A percentile compares a stretch with the other conserved stretches of the same genome.
Evolutionary conservation across 92 coral and sea anemone species (phyloP).

Genomic region (Heteractis magnifica): DNA sequence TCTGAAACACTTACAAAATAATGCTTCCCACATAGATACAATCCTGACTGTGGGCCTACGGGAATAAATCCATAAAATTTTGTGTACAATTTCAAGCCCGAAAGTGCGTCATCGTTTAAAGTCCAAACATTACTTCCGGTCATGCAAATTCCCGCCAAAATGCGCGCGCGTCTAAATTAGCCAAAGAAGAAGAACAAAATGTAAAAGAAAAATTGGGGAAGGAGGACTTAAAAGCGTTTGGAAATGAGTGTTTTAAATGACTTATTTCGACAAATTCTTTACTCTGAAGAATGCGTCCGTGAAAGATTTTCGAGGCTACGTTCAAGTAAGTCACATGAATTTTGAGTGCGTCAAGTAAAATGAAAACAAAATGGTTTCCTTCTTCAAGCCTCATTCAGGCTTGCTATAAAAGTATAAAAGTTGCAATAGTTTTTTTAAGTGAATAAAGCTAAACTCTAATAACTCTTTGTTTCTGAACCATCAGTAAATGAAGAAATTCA

Average conservation of each 20-base stretch:
- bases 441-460: background rate
- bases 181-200: background rate
- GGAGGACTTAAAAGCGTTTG: background rate
- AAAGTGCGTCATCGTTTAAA: background rate
- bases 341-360: too few relatives aligned
- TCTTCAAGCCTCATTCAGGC: too few relatives aligned
- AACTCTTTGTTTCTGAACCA: background rate
- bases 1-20: too few relatives aligned
- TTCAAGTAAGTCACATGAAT: conserved; percentile 49
- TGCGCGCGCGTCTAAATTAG: background rate
- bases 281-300: conserved; percentile 88
- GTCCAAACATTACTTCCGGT: conserved; percentile 13
- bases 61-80: background rate
- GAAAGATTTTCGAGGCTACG: conserved; percentile 79
- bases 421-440: background rate
- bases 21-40: too few relatives aligned
- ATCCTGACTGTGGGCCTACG: too few relatives aligned
- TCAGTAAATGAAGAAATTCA: conserved; percentile 83
- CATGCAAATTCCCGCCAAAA: background rate
- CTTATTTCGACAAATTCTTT: conserved; percentile 86
- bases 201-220: background rate
- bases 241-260: conserved; percentile 77
- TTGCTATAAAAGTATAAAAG: background rate
- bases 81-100: background rate
- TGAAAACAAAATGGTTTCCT: too few relatives aligned